Evolutionary conservation across 2,888 invertebrate species (phyloP).

Genomic region (Chirona hameri): DNA sequence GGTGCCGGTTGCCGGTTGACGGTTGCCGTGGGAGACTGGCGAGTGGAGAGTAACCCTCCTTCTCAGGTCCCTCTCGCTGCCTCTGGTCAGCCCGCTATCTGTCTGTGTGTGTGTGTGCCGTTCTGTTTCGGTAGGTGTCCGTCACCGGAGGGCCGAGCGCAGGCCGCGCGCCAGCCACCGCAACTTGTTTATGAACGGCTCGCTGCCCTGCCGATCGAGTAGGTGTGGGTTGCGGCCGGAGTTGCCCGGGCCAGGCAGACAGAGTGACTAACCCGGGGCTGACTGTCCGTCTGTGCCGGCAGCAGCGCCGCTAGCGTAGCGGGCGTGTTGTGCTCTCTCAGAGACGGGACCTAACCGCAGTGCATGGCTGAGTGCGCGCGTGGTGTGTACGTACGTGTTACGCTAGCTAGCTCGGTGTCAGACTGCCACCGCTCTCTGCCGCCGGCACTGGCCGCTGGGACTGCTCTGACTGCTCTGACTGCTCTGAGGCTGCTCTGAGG

Average conservation of each 20-base stretch:
- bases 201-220: not conserved
- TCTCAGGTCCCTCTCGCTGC: no score
- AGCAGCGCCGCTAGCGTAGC: not conserved
- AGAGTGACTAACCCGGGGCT: not conserved
- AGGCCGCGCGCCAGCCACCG: not conserved
- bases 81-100: no score
- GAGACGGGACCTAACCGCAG: not conserved
- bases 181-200: conserved; percentile 2
- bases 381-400: not conserved
- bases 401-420: no score
- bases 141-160: not conserved
- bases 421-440: not conserved
- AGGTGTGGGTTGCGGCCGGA: not conserved
- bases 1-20: no score
- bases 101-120: not conserved
- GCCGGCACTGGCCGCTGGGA: not conserved
- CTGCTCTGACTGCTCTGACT: no score
- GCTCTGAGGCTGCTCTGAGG: no score
- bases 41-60: no score
- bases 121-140: not conserved
- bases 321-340: not conserved
- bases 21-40: no score
- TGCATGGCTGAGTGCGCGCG: not conserved
- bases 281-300: not conserved
- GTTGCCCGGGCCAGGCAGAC: not conserved